Evolutionary conservation across 37 sponge, comb jelly and placozoan species (phyloP), one percentile per base, ranked within the genome.

Genomic region (Diacarnus erythraeanus): DNA sequence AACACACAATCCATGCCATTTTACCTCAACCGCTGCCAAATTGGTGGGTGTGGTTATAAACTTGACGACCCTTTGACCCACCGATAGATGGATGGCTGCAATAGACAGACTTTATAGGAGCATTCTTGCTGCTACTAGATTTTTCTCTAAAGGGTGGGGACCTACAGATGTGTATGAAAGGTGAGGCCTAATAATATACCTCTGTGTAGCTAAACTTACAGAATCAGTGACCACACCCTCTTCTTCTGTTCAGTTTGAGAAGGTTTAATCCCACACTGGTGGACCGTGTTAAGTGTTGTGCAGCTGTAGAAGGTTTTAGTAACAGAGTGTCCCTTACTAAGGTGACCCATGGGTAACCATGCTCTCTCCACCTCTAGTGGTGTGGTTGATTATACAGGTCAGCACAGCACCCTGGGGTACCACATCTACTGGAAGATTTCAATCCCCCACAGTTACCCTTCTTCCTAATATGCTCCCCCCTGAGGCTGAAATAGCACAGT

Each of bases 61-160:
- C 56, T 33, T 23, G 54, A 43, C 31, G 56, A 30, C 67, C 69
- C n/a, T 30, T 69, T 8, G 34, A 80, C 57, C 57, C 21, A 35
- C n/a, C n/a, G n/a, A n/a, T n/a, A n/a, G n/a, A n/a, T n/a, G n/a
- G 9, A 80, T 75, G 87, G 70, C 76, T 34, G 41, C 75, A 27
- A 51, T 57, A 15, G 91, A 90, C 41, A 63, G 63, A 0, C 17
- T 85, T 23, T 90, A 90, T 61, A 70, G 91, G 64, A 74, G 40
- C 4, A 34, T 90, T 21, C 25, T 90, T 30, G 78, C 73, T 1
- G 75, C 70, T 35, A 40, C 69, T 15, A 74, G 90, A 69, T 94
- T 94, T 78, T 94, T 90, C 69, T 58, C 84, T 15, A 89, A 59
- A 35, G 94, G 94, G 17, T 94, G 94, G 94, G 94, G 94, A 23